These are phyloP conservation scores for Amphipyra tragopoginis DNA, from an alignment of 2,888 invertebrate genomes.

Conservation along the genomic window DNA sequence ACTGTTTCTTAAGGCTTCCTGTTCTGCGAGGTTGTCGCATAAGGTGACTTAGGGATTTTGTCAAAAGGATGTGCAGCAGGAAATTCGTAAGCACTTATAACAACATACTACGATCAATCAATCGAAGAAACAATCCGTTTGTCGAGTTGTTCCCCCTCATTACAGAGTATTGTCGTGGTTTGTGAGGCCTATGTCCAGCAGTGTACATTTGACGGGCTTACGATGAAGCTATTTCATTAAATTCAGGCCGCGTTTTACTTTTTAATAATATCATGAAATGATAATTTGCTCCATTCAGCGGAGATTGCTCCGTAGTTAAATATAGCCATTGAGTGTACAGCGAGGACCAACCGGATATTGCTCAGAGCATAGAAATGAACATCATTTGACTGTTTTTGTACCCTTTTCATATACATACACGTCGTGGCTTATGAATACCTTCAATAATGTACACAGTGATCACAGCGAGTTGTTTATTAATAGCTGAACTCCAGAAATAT, in stretches of 20 bases:
- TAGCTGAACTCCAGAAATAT: slow-evolving; percentile 11
- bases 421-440: slow-evolving; percentile 57
- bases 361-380: slow-evolving; percentile 71
- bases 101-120: no score
- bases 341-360: slow-evolving; percentile 70
- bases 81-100: no score
- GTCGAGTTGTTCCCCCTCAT: no score
- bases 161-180: no score
- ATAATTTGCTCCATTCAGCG: slow-evolving; percentile 58
- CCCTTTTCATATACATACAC: slow-evolving; percentile 58
- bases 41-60: no score
- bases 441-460: slow-evolving; percentile 62
- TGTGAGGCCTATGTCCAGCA: no score
- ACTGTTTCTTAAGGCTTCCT: no score
- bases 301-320: slow-evolving; percentile 61
- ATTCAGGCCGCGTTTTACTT: slow-evolving; percentile 19
- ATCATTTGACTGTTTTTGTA: slow-evolving; percentile 65
- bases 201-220: not conserved
- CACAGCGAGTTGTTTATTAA: slow-evolving; percentile 38
- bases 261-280: slow-evolving; percentile 43
- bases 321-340: slow-evolving; percentile 60
- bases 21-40: no score
- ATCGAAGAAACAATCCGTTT: no score
- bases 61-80: no score
- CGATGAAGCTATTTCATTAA: slow-evolving; percentile 32